Base-by-base conservation (phyloP, 2,888 invertebrate genomes). In the Dastarcus helophoroides region DNA sequence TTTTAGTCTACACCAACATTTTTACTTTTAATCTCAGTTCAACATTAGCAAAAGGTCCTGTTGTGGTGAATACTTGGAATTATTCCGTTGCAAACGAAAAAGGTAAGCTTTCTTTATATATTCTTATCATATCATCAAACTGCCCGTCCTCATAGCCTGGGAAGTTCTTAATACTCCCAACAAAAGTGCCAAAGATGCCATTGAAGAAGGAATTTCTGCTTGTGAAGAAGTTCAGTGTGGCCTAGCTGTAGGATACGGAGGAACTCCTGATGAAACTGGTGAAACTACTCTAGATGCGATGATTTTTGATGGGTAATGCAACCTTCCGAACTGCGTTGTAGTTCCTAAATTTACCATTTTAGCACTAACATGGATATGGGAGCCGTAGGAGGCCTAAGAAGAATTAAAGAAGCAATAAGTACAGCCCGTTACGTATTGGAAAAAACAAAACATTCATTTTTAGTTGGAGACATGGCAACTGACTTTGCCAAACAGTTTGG, bases 261-360 rank as follows among this genome's bases (percentile, higher is more conserved):
- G 94, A 4, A 90, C 86, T 48, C 97, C 98, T 0, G 93, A 97
- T 67, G 98, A 98, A 66, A 69, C 72, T 51, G 93, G 95, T 10
- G 95, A 97, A 64, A 93, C 93, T 0, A 91, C 95, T 2, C 65
- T 98, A 14, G 98, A 98, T 65, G 94, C 97, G 2, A 72, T 98
- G 67, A 76, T 98, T 22, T 94, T 98, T 83, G 94, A 98, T 66
- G 97, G 97, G 88, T 90, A 67, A n/a, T n/a, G n/a, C n/a, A n/a
- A n/a, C n/a, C n/a, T n/a, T n/a, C n/a, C 5, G 2, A 14, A 26
- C 16, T 14, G 3, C 2, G 14, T 8, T 12, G 7, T 24, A 10
- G 21, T 3, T 14, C 2, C 22, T 15, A 25, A 27, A 25, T 13
- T 38, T 33, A n/a, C 10, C 13, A 19, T 53, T 58, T 21, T 41